Evolutionary conservation across 2,888 invertebrate species (phyloP), one percentile per base, ranked within the genome.

Genomic region (Tupiocoris notatus): DNA sequence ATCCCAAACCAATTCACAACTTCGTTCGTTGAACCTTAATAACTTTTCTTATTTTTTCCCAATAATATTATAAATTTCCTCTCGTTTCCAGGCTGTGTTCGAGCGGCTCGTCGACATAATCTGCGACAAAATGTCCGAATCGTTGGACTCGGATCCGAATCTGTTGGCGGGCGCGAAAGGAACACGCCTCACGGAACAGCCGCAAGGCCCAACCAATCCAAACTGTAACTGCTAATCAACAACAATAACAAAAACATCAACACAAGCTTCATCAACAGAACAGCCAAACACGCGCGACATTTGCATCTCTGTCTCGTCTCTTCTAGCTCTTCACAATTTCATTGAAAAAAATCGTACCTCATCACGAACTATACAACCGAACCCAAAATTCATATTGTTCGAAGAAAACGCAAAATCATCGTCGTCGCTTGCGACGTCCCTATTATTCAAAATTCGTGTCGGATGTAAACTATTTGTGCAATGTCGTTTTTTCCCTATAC

Each of bases 61-160:
- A 9, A 12, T 12, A 16, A 16, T 54, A 54, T 16, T 54, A 9
- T 54, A n/a, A n/a, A n/a, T n/a, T n/a, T n/a, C n/a, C n/a, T n/a
- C n/a, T n/a, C n/a, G n/a, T 59, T 70, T 88, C 1, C 85, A 95
- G 94, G 89, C 92, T 83, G 98, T 98, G 74, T 99, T 99, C 85
- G 99, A 99, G 86, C 92, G 98, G 81, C 88, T 99, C 84, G 99
- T 99, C 81, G 98, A 99, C 86, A 98, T 99, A 83, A 99, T 99
- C 83, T 99, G 99, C 87, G 98, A 99, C 89, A 98, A 98, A 88
- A 99, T 99, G 98, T 97, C 98, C 63, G 98, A 99, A 86, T 96
- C 96, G 83, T 88, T 99, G 83, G 99, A 99, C 86, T 94, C 95
- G 22, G 97, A 98, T 87, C 95, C 97, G 71, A 93, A 94, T 82